Conservation (phyloP, 1,140 invertebrate species). For the Drosophila kohkoa region DNA sequence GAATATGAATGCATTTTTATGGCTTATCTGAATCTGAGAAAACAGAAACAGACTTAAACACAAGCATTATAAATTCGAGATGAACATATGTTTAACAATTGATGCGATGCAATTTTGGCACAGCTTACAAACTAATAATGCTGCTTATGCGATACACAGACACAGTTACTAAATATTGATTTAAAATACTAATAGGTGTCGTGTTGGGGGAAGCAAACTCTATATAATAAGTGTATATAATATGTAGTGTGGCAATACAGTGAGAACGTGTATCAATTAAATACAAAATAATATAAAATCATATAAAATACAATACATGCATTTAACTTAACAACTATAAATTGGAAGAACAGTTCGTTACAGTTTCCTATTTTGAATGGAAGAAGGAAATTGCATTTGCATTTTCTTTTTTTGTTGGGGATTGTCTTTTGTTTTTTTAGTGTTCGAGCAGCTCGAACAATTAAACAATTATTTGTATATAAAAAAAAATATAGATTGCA, state of each 20-base stretch:
- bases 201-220: background rate
- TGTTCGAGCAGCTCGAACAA: slow-evolving; percentile 79
- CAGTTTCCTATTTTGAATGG: slow-evolving; percentile 35
- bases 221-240: background rate
- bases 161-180: slow-evolving; percentile 2
- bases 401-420: slow-evolving; percentile 6
- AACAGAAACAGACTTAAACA: background rate
- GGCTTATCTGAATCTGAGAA: slow-evolving; percentile 32
- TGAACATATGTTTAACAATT: slow-evolving; percentile 27
- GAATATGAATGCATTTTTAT: background rate
- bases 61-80: slow-evolving; percentile 24
- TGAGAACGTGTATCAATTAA: slow-evolving; percentile 13
- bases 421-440: slow-evolving; percentile 57
- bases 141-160: slow-evolving; percentile 7
- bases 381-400: slow-evolving; percentile 44
- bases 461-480: slow-evolving; percentile 38
- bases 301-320: slow-evolving; percentile 19
- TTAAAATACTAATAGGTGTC: slow-evolving; percentile 47
- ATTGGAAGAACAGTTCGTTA: slow-evolving; percentile 54
- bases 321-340: slow-evolving; percentile 27
- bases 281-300: background rate
- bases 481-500: slow-evolving; percentile 73
- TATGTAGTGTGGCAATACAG: slow-evolving; percentile 41
- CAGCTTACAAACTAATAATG: slow-evolving; percentile 50
- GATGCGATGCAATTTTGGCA: slow-evolving; percentile 58